Percentiles rank a stretch among this genome's conserved stretches.
phyloP scores from a whole-genome alignment of 2,888 invertebrate genomes.

The Plebejus argus region DNA sequence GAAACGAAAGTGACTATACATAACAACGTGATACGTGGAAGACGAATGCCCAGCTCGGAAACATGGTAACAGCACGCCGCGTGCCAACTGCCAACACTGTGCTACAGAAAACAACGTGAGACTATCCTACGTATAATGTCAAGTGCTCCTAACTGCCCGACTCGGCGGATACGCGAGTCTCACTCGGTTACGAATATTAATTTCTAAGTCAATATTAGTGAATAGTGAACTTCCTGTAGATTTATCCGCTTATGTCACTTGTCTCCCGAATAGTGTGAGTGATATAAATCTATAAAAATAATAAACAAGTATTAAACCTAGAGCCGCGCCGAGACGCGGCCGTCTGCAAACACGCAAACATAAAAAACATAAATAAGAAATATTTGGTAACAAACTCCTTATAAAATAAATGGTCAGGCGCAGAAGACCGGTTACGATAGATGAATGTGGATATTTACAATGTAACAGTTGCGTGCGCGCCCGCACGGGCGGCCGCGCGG shows the following conservation, averaged over 20 bases:
- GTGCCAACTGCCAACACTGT: constrained; percentile 33
- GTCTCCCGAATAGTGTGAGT: constrained; percentile 51
- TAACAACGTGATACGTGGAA: constrained; percentile 70
- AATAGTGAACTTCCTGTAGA: constrained; percentile 2
- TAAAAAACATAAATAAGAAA: constrained; percentile 70
- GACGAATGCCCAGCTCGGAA: constrained; percentile 69
- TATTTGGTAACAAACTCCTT: constrained; percentile 80
- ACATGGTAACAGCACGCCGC: constrained; percentile 61
- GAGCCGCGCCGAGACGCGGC: constrained; percentile 14
- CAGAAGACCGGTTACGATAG: constrained; percentile 53
- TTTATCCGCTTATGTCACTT: constrained; percentile 32
- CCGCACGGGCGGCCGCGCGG: background rate
- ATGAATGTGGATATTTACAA: constrained; percentile 65
- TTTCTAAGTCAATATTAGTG: constrained; percentile 15
- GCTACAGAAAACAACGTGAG: constrained; percentile 13
- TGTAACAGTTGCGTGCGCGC: constrained; percentile 48
- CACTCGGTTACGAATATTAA: background rate
- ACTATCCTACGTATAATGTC: constrained; percentile 27
- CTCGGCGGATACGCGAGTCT: background rate
- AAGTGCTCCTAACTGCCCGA: background rate
- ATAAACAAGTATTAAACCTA: constrained; percentile 49
- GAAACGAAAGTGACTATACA: constrained; percentile 58
- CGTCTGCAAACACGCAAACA: constrained; percentile 43
- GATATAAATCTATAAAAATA: constrained; percentile 55
- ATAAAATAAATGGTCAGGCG: constrained; percentile 54